Evolutionary conservation across 2,888 invertebrate genomes (phyloP), one percentile per base, ranked within the genome.

Genomic region (Ectropis crepuscularia): DNA sequence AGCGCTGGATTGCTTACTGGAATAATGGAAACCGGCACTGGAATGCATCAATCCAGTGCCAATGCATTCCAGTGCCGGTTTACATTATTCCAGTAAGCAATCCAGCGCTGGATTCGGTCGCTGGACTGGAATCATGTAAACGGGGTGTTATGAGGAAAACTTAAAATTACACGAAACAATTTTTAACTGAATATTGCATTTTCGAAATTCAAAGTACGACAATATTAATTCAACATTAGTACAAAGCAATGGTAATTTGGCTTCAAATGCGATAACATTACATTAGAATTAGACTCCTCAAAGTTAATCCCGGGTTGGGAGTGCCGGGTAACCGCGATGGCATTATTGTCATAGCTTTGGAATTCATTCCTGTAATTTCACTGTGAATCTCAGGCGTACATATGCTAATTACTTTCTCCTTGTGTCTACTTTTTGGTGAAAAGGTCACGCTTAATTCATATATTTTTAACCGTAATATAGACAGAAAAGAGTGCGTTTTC

Each of bases 201-300:
- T 50, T 50, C 50, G 8, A 12, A 12, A 38, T 55, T 55, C 10
- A 6, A 12, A 53, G 36, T 11, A 28, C 54, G 12, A 39, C 6
- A n/a, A 41, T 46, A 38, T 41, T n/a, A 55, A 12, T 55, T 16
- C 55, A 47, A 47, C 16, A 55, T 55, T 45, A 46, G 47, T 47
- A 47, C 47, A 41, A 47, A 12, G 55, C 38, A 39, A 47, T 47
- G 37, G 37, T 61, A 61, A 61, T 55, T 61, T 45, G 55, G 61
- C 45, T 55, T 50, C 43, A 50, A 61, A 61, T 50, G 50, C 48
- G 49, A 55, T 54, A 43, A 53, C 53, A 54, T 61, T 49, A 54
- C 42, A 43, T 55, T 61, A 50, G 41, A 61, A 55, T 46, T 49
- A 50, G 39, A 45, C 45, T 46, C 49, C 45, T 28, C 38, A 50